These are phyloP conservation scores for Cremastobaeus sp. DNA, from an alignment of 2,888 invertebrate species.

Conservation along the genomic window DNA sequence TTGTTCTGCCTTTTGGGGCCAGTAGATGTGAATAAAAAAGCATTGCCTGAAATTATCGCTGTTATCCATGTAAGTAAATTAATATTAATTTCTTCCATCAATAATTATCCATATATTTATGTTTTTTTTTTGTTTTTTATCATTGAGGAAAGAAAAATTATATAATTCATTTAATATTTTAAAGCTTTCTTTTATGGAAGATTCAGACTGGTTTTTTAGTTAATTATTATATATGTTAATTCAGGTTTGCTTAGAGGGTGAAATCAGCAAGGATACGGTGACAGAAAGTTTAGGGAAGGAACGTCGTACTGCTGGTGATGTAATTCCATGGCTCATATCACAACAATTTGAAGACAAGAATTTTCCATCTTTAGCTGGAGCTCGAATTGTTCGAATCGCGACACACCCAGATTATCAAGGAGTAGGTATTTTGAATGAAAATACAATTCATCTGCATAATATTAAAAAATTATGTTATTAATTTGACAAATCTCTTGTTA, in stretches of 20 bases:
- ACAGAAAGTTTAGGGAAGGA: conserved; percentile 90
- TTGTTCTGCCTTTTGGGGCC: conserved; percentile 96
- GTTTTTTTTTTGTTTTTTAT: no score
- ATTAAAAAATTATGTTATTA: no score
- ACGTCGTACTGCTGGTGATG: conserved; percentile 94
- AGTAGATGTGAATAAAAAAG: conserved; percentile 84
- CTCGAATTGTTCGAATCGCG: conserved; percentile 95
- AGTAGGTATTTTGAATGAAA: conserved; percentile 80
- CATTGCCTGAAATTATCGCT: conserved; percentile 94
- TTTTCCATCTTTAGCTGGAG: conserved; percentile 93
- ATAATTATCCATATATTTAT: no score
- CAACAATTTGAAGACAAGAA: conserved; percentile 88
- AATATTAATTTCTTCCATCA: conserved; percentile 1
- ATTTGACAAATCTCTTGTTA: no score
- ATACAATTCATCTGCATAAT: no score
- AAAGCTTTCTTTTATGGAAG: no score
- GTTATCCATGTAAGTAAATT: conserved; percentile 84
- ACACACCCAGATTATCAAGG: conserved; percentile 98
- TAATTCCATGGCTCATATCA: conserved; percentile 98
- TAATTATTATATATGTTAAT: no score
- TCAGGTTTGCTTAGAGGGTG: conserved; percentile 85
- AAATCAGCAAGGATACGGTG: conserved; percentile 84
- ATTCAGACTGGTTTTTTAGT: no score
- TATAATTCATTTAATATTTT: no score
- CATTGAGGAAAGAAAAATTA: no score